phyloP scores from a whole-genome alignment of 1,140 invertebrate genomes.

The Neotoxoptera formosana region DNA sequence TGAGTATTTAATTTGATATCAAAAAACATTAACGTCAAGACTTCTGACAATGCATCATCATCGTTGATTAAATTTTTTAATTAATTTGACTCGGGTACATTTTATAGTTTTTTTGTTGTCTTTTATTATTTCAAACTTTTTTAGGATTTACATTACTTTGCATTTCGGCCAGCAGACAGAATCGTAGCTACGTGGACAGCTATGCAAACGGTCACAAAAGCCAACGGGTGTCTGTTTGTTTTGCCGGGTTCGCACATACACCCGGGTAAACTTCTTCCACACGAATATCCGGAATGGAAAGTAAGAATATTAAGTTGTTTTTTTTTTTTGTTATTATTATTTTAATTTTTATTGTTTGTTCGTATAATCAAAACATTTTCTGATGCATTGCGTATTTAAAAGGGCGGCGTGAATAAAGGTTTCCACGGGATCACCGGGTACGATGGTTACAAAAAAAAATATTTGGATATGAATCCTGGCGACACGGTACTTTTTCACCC shows the following conservation, averaged over 20 bases:
- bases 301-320: background rate
- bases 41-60: background rate
- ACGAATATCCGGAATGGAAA: constrained; percentile 73
- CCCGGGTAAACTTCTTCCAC: constrained; percentile 70
- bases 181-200: constrained; percentile 92
- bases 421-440: constrained; percentile 40
- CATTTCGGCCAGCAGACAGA: constrained; percentile 78
- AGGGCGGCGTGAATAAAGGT: constrained; percentile 37
- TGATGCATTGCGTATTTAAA: background rate
- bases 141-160: constrained; percentile 87
- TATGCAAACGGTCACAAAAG: constrained; percentile 76
- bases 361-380: background rate
- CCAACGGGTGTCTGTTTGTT: constrained; percentile 87
- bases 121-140: constrained; percentile 62
- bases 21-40: background rate
- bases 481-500: constrained; percentile 94
- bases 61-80: background rate
- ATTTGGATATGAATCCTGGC: constrained; percentile 82
- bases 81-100: background rate
- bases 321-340: too few species aligned
- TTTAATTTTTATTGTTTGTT: background rate
- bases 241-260: constrained; percentile 77
- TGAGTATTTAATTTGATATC: background rate
- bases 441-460: constrained; percentile 66
- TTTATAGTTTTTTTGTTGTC: background rate